A percentile compares a stretch with the other conserved stretches of the same genome.
Evolutionary conservation across 1,140 invertebrate species (phyloP).

Genomic region (Diabrotica undecimpunctata): DNA sequence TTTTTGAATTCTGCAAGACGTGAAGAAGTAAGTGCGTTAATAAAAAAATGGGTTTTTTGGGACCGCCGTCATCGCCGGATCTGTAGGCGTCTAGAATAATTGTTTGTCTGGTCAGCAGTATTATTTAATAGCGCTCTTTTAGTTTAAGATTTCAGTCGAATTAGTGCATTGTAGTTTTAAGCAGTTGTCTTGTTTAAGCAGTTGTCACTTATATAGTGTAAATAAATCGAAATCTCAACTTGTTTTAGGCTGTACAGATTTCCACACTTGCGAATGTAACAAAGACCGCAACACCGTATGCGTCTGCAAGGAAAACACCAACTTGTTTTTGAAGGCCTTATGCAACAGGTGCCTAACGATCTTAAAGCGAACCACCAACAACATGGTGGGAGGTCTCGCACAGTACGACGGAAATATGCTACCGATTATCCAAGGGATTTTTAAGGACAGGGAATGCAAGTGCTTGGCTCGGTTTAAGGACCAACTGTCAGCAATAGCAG

Average conservation of each 20-base stretch:
- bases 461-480: conserved; percentile 25
- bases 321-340: conserved; percentile 9
- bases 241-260: neutral
- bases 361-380: conserved; percentile 12
- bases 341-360: conserved; percentile 13
- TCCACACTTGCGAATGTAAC: conserved; percentile 5
- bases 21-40: too few species aligned
- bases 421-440: conserved; percentile 26
- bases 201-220: too few species aligned
- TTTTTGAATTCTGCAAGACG: too few species aligned
- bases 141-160: too few species aligned
- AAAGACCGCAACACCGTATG: neutral
- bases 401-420: neutral
- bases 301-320: conserved; percentile 18
- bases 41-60: too few species aligned
- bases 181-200: too few species aligned
- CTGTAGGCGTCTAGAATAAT: too few species aligned
- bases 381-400: neutral
- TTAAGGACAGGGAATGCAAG: conserved; percentile 22
- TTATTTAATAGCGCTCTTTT: too few species aligned
- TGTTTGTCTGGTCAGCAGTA: too few species aligned
- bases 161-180: too few species aligned
- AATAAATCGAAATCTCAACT: too few species aligned
- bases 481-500: conserved; percentile 16
- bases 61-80: too few species aligned